Base-by-base conservation (phyloP, 1,140 invertebrate genomes). In the Nylanderia fulva region DNA sequence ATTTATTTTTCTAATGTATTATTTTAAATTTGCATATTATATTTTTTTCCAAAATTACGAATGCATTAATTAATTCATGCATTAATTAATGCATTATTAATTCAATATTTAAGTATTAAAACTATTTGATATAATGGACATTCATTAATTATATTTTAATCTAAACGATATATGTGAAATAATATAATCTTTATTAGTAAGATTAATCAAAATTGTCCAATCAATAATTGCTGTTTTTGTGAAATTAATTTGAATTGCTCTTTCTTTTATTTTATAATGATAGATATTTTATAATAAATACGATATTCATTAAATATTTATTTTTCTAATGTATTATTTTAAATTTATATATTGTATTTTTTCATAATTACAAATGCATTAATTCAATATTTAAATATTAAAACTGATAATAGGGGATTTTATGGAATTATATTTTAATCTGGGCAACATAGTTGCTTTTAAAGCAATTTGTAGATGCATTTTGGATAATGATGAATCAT, bases 401-500 rank as follows among this genome's bases (percentile, higher is more conserved):
- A 61, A 61, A n/a, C n/a, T n/a, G n/a, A n/a, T n/a, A n/a, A n/a
- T n/a, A n/a, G n/a, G n/a, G n/a, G n/a, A n/a, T n/a, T n/a, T n/a
- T n/a, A n/a, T n/a, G n/a, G n/a, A n/a, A 52, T 79, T 18, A 18
- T 27, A 11, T 52, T 24, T 68, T 68, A 52, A 76, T 48, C 27
- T 45, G 29, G 60, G 39, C 56, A 24, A 56, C 29, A 48, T 45
- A 61, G 42, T 66, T n/a, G 42, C 42, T 39, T 36, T 52, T 36
- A 68, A 68, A 68, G 21, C 24, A 64, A 68, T 68, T 39, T 21
- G 1, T 27, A 18, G 15, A 48, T 21, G 74, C 15, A 21, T 11
- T 60, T 18, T 58, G 76, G 29, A 83, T 83, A 45, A 74, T 15
- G 6, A 76, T 61, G 29, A 75, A 27, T 48, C 60, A 48, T 18